These are phyloP conservation scores for Acipenser transmontanus DNA, from an alignment of 2,797 vertebrate genomes.

Conservation along the genomic window DNA sequence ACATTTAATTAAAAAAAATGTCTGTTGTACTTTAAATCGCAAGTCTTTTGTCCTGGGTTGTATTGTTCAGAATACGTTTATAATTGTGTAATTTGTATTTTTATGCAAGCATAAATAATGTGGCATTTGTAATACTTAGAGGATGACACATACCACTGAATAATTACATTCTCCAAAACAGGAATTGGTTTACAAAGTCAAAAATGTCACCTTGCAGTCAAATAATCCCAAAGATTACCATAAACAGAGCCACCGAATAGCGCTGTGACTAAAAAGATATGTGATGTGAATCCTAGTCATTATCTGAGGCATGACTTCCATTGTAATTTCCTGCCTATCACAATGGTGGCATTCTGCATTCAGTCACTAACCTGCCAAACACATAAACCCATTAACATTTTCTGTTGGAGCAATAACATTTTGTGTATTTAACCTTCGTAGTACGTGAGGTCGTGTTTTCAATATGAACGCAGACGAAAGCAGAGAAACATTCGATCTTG, in stretches of 20 bases:
- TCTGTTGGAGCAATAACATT: conserved; percentile 23
- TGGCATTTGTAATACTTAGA: conserved; percentile 32
- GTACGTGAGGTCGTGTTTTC: conserved; percentile 39
- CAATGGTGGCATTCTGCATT: conserved; percentile 32
- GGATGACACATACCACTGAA: conserved; percentile 35
- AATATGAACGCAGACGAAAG: conserved; percentile 32
- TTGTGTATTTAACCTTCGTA: conserved; percentile 46
- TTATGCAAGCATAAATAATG: conserved; percentile 2
- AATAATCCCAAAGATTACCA: conserved; percentile 53
- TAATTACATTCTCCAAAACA: conserved; percentile 47
- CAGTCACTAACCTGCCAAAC: conserved; percentile 38
- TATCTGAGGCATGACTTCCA: conserved; percentile 48
- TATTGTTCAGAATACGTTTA: neutral
- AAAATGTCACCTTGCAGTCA: conserved; percentile 56
- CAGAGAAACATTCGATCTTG: neutral
- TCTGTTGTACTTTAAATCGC: too few relatives aligned
- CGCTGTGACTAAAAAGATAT: conserved; percentile 45
- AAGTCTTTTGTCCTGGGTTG: too few relatives aligned
- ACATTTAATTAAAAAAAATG: too few relatives aligned
- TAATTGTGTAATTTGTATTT: neutral
- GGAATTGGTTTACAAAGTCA: conserved; percentile 51
- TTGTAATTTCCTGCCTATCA: conserved; percentile 47
- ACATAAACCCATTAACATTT: conserved; percentile 50
- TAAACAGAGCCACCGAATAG: conserved; percentile 46
- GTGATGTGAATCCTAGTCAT: conserved; percentile 50